A percentile compares a stretch with the other conserved stretches of the same genome.
Evolutionary conservation across 2,888 invertebrate genomes (phyloP).

Genomic region (Colostygia pectinataria): DNA sequence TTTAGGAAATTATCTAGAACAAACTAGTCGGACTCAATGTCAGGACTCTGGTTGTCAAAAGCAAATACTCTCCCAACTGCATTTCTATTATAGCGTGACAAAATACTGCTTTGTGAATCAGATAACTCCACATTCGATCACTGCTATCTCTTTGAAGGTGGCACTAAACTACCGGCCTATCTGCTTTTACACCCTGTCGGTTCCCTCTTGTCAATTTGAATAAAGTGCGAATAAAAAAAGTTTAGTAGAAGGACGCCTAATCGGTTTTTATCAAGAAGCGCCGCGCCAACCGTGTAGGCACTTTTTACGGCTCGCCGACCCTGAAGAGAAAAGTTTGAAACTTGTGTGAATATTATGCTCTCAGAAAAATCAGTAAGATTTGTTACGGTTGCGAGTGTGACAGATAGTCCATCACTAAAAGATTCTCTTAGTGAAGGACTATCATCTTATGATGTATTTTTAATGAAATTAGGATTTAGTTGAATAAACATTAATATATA

Average conservation of each 20-base stretch:
- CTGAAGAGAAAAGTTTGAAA: slow-evolving; percentile 46
- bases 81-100: slow-evolving; percentile 16
- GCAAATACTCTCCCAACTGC: too few relatives aligned
- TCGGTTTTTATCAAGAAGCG: slow-evolving; percentile 57
- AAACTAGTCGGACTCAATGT: too few relatives aligned
- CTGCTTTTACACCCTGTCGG: slow-evolving; percentile 64
- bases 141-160: slow-evolving; percentile 51
- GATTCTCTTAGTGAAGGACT: too few relatives aligned
- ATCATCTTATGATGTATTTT: too few relatives aligned
- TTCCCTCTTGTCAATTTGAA: slow-evolving; percentile 64
- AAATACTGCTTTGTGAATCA: slow-evolving; percentile 62
- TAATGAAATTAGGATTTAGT: too few relatives aligned
- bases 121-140: slow-evolving; percentile 55
- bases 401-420: slow-evolving; percentile 6
- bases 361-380: slow-evolving; percentile 12
- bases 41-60: too few relatives aligned
- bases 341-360: slow-evolving; percentile 31
- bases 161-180: slow-evolving; percentile 63
- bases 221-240: slow-evolving; percentile 67
- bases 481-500: too few relatives aligned
- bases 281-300: slow-evolving; percentile 52
- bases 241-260: slow-evolving; percentile 61
- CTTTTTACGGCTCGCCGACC: slow-evolving; percentile 54
- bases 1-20: too few relatives aligned
- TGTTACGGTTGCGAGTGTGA: slow-evolving; percentile 8